phyloP scores from a whole-genome alignment of 2,113 vertebrate species.

The Piaya cayana region DNA sequence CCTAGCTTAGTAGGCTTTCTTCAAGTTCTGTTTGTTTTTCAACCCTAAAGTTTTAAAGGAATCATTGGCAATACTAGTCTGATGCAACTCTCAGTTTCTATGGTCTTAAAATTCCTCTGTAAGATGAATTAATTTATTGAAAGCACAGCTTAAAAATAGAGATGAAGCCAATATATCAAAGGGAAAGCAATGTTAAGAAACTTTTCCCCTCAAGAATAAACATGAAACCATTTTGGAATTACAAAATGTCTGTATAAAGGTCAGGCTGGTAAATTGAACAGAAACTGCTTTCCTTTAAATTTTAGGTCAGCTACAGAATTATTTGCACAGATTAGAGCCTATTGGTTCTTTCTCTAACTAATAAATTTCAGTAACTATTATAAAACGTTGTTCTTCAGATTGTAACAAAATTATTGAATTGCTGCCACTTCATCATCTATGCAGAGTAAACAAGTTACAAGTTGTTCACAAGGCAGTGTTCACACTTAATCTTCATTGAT shows the following conservation, averaged over 20 bases:
- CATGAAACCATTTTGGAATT: not conserved
- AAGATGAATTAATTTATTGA: not conserved
- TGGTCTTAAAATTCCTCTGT: not conserved
- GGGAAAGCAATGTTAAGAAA: not conserved
- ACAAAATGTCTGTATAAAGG: not conserved
- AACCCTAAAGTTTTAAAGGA: not conserved
- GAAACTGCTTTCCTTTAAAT: not conserved
- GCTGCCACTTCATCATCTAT: not conserved
- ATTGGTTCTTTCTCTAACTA: not conserved
- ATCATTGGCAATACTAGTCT: not conserved
- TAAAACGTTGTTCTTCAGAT: not conserved
- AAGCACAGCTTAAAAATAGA: not conserved
- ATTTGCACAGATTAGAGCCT: not conserved
- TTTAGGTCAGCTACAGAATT: not conserved
- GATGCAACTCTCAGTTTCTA: not conserved
- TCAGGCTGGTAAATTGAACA: not conserved
- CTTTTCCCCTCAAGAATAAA: not conserved
- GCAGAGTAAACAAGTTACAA: not conserved
- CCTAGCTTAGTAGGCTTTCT: not conserved
- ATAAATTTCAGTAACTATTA: not conserved
- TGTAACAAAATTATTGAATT: not conserved
- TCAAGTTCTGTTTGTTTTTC: not conserved
- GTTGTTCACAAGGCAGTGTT: not conserved
- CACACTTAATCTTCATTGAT: not conserved
- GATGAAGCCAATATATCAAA: not conserved